Evolutionary conservation across 30 jellyfish, hydroid and myxozoan species (phyloP).

Genomic region (Haliclystus octoradiatus): DNA sequence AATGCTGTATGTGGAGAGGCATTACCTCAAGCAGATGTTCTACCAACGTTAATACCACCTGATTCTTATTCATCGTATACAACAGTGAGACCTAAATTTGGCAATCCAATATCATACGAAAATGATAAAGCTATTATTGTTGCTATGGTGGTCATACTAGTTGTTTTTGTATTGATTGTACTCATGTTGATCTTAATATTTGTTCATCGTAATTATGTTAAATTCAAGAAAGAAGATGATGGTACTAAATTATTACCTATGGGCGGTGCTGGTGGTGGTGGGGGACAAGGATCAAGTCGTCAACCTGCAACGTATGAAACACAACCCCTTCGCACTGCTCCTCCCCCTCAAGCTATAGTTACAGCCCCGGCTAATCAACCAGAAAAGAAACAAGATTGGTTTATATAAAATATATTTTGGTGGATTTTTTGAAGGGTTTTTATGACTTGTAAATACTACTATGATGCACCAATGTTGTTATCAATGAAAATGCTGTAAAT

Average conservation of each 20-base stretch:
- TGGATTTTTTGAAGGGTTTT: too few relatives aligned
- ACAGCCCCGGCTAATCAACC: neutral
- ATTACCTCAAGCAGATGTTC: neutral
- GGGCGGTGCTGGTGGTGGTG: neutral
- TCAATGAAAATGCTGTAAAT: too few relatives aligned
- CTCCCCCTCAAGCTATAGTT: neutral
- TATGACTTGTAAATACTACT: too few relatives aligned
- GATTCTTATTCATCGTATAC: neutral
- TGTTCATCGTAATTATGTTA: neutral
- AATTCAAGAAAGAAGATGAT: neutral
- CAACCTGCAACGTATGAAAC: neutral
- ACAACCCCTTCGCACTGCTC: neutral
- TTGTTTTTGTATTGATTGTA: neutral
- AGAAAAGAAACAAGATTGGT: constrained; percentile 1
- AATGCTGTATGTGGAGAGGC: neutral
- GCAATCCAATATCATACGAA: neutral
- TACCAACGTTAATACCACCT: neutral
- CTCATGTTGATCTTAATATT: too few relatives aligned
- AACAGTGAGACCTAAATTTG: neutral
- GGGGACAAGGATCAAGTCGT: neutral
- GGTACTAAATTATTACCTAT: neutral
- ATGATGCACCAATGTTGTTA: too few relatives aligned
- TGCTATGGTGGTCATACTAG: neutral
- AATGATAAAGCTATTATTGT: neutral
- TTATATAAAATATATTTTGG: too few relatives aligned